Evolutionary conservation across 2,888 invertebrate genomes (phyloP), one percentile per base, ranked within the genome.

Genomic region (Platerodrilus igneus): DNA sequence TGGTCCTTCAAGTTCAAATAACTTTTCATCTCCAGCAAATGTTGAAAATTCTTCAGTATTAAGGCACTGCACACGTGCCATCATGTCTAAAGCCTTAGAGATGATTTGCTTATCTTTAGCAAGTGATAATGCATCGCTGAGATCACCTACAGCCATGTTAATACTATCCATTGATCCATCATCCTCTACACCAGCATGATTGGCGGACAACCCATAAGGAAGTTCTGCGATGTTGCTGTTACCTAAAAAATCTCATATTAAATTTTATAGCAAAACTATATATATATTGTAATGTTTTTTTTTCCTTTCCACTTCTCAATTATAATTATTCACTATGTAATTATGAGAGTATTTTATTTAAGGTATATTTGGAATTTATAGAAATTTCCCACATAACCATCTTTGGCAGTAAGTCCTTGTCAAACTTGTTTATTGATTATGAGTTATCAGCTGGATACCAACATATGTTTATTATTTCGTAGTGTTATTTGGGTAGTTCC

Each of bases 81-180:
- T 78, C 27, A 80, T 76, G 55, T 86, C 86, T 54, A 87, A 71
- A 1, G 86, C 86, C 66, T 82, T 82, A 19, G 82, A 80, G 37
- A 67, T 67, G 17, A 67, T 50, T 50, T 67, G 66, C 57, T 81
- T 80, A 47, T 83, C 82, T 52, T 79, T 68, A 5, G 79, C 76
- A 41, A 75, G 68, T 35, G 75, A 76, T 42, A 81, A 65, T 10
- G 79, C 74, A 53, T 80, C 79, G 39, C 72, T 73, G 10, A 75
- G 62, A 57, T 78, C 78, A 29, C 64, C 66, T 28, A 54, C 57
- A 42, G 69, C 70, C 19, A 66, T 66, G 49, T 68, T 66, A 39
- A 62, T 66, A 53, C 76, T 76, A 51, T 77, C 77, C 56, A 74
- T 69, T 14, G 74, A 75, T 17, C 66, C 67, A 50, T 77, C 77